phyloP scores from a whole-genome alignment of 2,888 invertebrate genomes.

The Agriopis leucophaearia region DNA sequence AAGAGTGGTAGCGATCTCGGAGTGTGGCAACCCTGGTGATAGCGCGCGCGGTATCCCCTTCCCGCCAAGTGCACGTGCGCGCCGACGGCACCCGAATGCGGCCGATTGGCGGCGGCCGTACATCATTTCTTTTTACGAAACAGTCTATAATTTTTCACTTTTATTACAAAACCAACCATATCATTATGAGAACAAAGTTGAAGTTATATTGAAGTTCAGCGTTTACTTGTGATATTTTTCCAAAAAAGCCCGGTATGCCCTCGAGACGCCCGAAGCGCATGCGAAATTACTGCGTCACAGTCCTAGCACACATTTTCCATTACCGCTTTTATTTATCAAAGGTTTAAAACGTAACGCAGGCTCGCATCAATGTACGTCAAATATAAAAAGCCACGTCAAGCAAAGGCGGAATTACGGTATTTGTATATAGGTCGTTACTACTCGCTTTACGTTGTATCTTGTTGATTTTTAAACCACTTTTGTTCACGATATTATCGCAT shows the following conservation, averaged over 20 bases:
- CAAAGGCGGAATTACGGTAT: slow-evolving; percentile 61
- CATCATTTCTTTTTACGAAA: slow-evolving; percentile 52
- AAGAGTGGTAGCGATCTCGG: slow-evolving; percentile 48
- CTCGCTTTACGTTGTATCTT: slow-evolving; percentile 73
- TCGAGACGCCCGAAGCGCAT: slow-evolving; percentile 80
- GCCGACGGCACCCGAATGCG: slow-evolving; percentile 77
- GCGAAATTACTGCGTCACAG: slow-evolving; percentile 65
- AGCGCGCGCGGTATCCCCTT: slow-evolving; percentile 62
- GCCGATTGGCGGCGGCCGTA: slow-evolving; percentile 68
- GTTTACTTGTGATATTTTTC: slow-evolving; percentile 46
- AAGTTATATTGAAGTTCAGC: slow-evolving; percentile 24
- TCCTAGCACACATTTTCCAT: slow-evolving; percentile 54
- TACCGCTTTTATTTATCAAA: slow-evolving; percentile 48
- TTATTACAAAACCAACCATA: slow-evolving; percentile 39
- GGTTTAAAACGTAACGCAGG: slow-evolving; percentile 1
- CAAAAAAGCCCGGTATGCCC: slow-evolving; percentile 61
- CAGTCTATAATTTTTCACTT: slow-evolving; percentile 18
- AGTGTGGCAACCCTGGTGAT: slow-evolving; percentile 55
- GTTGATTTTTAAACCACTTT: slow-evolving; percentile 81
- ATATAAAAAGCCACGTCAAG: slow-evolving; percentile 46
- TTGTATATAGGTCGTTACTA: slow-evolving; percentile 73
- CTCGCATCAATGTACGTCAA: slow-evolving; percentile 55
- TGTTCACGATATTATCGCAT: slow-evolving; percentile 61
- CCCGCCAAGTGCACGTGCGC: slow-evolving; percentile 76
- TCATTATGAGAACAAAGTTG: fast-evolving